Evolutionary conservation across 2,888 invertebrate genomes (phyloP).

Genomic region (Lamproptera curius): DNA sequence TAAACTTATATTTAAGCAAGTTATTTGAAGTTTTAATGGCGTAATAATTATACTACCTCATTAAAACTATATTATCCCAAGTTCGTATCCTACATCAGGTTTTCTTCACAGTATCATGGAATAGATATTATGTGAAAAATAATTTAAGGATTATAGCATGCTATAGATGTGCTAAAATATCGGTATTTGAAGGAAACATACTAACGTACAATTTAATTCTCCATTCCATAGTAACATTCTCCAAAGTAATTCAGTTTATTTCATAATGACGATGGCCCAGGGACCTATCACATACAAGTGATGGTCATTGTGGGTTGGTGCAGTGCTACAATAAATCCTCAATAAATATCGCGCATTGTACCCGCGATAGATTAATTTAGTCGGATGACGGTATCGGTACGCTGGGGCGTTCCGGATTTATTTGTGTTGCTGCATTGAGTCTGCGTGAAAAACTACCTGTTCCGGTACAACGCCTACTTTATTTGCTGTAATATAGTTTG

Average conservation of each 20-base stretch:
- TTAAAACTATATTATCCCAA: too few relatives aligned
- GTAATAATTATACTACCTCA: too few relatives aligned
- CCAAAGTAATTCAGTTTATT: too few relatives aligned
- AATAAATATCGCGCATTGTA: slow-evolving; percentile 43
- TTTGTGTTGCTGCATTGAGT: slow-evolving; percentile 31
- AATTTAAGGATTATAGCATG: not conserved
- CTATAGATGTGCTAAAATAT: not conserved
- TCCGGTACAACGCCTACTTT: slow-evolving; percentile 17
- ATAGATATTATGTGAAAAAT: slow-evolving; percentile 1
- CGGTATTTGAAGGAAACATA: not conserved
- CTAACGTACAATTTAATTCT: too few relatives aligned
- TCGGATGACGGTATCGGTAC: slow-evolving; percentile 38
- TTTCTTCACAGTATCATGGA: slow-evolving; percentile 11
- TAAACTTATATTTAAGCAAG: slow-evolving; percentile 14
- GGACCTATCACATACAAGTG: slow-evolving; percentile 9
- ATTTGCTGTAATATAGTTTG: too few relatives aligned
- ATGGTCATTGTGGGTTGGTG: slow-evolving; percentile 16
- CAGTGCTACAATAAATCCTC: slow-evolving; percentile 34
- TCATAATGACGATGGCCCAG: too few relatives aligned
- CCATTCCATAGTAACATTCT: too few relatives aligned
- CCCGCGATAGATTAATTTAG: slow-evolving; percentile 43
- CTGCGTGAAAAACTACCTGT: slow-evolving; percentile 36
- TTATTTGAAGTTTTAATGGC: slow-evolving; percentile 17
- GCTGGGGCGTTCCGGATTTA: slow-evolving; percentile 39
- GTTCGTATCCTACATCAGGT: too few relatives aligned